phyloP scores from a whole-genome alignment of 2,113 vertebrate species.

The Azemiops feae region DNA sequence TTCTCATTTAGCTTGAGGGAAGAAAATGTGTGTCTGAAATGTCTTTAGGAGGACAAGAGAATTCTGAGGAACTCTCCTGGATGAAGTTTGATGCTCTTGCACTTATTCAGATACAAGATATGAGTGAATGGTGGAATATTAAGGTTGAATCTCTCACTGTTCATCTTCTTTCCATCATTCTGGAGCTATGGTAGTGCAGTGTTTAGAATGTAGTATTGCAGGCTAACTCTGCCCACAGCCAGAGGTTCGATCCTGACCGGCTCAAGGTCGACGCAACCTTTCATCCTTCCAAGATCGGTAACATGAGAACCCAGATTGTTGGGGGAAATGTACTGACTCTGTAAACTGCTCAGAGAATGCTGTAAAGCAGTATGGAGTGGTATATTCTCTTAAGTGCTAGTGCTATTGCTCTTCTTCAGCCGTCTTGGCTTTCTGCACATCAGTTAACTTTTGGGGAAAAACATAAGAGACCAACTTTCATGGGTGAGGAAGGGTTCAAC shows the following conservation, averaged over 20 bases:
- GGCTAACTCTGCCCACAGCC: neutral
- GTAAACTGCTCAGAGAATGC: too few species aligned
- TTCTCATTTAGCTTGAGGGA: neutral
- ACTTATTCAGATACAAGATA: neutral
- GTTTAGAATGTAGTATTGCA: neutral
- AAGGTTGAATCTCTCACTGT: neutral
- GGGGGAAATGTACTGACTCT: too few species aligned
- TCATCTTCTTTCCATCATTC: neutral
- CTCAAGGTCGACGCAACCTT: neutral
- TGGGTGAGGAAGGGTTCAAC: neutral
- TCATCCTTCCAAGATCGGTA: neutral
- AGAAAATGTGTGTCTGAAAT: neutral
- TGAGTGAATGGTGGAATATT: neutral
- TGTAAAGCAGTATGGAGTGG: too few species aligned
- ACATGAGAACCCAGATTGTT: neutral
- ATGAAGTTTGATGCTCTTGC: neutral
- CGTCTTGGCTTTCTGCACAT: neutral
- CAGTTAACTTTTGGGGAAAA: neutral
- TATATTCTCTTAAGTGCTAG: too few species aligned
- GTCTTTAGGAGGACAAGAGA: neutral
- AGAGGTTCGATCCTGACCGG: neutral
- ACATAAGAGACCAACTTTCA: neutral
- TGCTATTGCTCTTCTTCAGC: neutral
- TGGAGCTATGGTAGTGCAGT: too few species aligned
- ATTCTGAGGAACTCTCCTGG: neutral